These are phyloP conservation scores for Brachionus rotundiformis DNA, from an alignment of 1,140 invertebrate genomes.

Conservation along the genomic window DNA sequence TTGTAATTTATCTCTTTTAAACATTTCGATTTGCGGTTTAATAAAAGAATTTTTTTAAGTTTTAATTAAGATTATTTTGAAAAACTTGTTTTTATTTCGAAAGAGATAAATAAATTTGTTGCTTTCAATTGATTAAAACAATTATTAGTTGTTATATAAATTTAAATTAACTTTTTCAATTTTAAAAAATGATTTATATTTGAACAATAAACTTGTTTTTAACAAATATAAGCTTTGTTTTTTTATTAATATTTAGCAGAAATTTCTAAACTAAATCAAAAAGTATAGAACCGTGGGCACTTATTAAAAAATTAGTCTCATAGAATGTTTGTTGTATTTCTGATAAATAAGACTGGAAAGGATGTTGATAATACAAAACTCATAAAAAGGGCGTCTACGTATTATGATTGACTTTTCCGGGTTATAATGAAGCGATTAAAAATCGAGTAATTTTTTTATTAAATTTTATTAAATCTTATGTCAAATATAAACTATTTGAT, in stretches of 20 bases:
- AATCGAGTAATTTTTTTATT: not conserved
- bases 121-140: not conserved
- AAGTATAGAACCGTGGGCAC: not conserved
- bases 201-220: not conserved
- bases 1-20: not conserved
- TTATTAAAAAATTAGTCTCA: not conserved
- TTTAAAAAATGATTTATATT: not conserved
- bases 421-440: slow-evolving; percentile 5
- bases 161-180: not conserved
- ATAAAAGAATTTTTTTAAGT: not conserved
- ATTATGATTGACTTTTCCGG: slow-evolving; percentile 33
- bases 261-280: too few relatives aligned
- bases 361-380: not conserved
- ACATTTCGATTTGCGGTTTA: not conserved
- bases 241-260: too few relatives aligned
- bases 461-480: slow-evolving; percentile 42
- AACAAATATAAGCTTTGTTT: not conserved
- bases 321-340: not conserved
- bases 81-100: not conserved
- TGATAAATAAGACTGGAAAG: slow-evolving; percentile 1
- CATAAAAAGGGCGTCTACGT: slow-evolving; percentile 20
- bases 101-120: not conserved
- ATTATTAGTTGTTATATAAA: not conserved
- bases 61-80: not conserved
- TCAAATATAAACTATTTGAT: slow-evolving; percentile 37